phyloP scores from a whole-genome alignment of 2,888 invertebrate genomes.

The Adela reaumurella region DNA sequence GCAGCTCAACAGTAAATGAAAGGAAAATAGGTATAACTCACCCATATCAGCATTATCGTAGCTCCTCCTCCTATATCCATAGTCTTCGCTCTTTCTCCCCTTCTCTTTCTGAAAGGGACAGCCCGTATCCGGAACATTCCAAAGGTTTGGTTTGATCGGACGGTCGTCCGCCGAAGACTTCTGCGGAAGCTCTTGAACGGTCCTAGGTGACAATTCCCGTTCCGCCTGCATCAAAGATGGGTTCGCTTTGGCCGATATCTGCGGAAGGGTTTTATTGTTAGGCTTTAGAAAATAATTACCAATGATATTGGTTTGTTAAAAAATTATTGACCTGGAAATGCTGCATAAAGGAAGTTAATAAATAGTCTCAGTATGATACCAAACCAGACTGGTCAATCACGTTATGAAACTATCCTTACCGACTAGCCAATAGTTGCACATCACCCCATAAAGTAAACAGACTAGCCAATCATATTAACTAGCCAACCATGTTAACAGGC shows the following conservation, averaged over 20 bases:
- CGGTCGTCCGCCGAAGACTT: neutral
- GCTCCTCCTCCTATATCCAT: neutral
- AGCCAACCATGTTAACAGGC: too few species aligned
- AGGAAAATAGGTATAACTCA: neutral
- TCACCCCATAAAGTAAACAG: too few species aligned
- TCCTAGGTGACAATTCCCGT: conserved; percentile 11
- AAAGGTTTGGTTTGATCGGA: neutral
- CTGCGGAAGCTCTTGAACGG: conserved; percentile 2
- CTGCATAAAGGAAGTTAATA: too few species aligned
- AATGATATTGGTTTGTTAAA: too few species aligned
- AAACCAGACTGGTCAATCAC: too few species aligned
- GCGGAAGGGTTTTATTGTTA: too few species aligned
- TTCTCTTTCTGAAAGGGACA: neutral
- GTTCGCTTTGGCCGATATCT: neutral
- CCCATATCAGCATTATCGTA: neutral
- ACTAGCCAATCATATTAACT: too few species aligned
- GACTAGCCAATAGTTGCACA: too few species aligned
- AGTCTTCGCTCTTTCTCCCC: neutral
- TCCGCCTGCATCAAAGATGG: conserved; percentile 7
- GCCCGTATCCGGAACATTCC: neutral
- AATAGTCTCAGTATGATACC: too few species aligned
- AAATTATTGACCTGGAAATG: too few species aligned
- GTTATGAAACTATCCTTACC: too few species aligned
- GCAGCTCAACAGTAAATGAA: neutral
- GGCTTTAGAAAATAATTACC: too few species aligned